Percentiles rank a stretch among this genome's conserved stretches.
Conservation (phyloP, 2,113 vertebrate species). For the Dendropsophus ebraccatus region DNA sequence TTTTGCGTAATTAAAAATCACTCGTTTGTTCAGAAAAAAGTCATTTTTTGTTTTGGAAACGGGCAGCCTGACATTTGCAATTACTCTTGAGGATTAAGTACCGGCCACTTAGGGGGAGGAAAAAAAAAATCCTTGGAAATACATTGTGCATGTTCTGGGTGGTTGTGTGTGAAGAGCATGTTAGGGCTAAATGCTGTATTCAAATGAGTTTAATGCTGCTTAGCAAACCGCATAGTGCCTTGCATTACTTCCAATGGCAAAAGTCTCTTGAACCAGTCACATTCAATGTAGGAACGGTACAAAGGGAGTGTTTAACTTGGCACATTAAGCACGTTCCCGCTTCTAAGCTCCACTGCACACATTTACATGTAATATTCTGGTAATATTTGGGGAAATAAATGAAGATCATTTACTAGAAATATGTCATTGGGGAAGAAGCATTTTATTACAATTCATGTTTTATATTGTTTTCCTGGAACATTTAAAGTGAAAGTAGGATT, state of each 20-base stretch:
- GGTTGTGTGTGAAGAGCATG: background rate
- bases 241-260: background rate
- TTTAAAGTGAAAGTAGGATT: too few species aligned
- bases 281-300: background rate
- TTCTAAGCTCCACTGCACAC: too few species aligned
- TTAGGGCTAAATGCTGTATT: background rate
- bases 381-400: too few species aligned
- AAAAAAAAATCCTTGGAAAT: background rate
- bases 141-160: background rate
- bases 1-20: conserved; percentile 50
- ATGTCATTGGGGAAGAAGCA: too few species aligned
- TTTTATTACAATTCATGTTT: too few species aligned
- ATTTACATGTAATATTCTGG: too few species aligned
- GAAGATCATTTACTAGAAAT: too few species aligned
- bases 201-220: background rate
- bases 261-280: background rate
- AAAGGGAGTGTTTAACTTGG: background rate
- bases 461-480: too few species aligned
- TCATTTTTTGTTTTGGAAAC: background rate
- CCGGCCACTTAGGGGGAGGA: background rate
- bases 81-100: conserved; percentile 21
- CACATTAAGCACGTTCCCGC: background rate
- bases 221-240: background rate
- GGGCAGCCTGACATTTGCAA: conserved; percentile 9
- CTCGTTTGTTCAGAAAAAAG: background rate